Evolutionary conservation across 2,888 invertebrate genomes (phyloP).

Genomic region (Amphipyra tragopoginis): DNA sequence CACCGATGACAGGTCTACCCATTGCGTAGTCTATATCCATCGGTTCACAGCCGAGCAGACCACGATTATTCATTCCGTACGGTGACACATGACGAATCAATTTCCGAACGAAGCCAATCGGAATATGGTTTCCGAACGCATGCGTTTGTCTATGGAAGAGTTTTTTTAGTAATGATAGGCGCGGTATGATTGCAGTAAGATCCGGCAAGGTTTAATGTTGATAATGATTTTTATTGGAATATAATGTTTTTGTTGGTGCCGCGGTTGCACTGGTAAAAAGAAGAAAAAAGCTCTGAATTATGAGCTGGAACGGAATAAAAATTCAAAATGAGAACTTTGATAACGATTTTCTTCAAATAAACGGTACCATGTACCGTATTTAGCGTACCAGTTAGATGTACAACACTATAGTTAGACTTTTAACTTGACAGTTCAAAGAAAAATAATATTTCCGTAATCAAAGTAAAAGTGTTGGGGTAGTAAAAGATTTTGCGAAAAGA

Average conservation of each 20-base stretch:
- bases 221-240: constrained; percentile 45
- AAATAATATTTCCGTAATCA: too few relatives aligned
- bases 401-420: too few relatives aligned
- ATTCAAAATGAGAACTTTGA: background rate
- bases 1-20: constrained; percentile 56
- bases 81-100: constrained; percentile 89
- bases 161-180: constrained; percentile 53
- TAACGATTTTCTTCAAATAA: too few relatives aligned
- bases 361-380: too few relatives aligned
- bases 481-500: too few relatives aligned
- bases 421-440: too few relatives aligned
- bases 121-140: constrained; percentile 62
- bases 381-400: too few relatives aligned
- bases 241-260: constrained; percentile 32
- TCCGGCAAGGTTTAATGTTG: constrained; percentile 28
- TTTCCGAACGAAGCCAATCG: constrained; percentile 77
- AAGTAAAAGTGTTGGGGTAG: too few relatives aligned
- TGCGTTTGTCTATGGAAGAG: constrained; percentile 59
- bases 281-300: background rate
- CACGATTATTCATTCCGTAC: constrained; percentile 87
- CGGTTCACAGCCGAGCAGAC: constrained; percentile 57
- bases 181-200: constrained; percentile 50
- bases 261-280: background rate
- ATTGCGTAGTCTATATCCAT: constrained; percentile 59
- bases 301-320: too few relatives aligned